These are phyloP conservation scores for Crambe crambe DNA, from an alignment of 37 sponge, comb jelly and placozoan species.

Conservation along the genomic window DNA sequence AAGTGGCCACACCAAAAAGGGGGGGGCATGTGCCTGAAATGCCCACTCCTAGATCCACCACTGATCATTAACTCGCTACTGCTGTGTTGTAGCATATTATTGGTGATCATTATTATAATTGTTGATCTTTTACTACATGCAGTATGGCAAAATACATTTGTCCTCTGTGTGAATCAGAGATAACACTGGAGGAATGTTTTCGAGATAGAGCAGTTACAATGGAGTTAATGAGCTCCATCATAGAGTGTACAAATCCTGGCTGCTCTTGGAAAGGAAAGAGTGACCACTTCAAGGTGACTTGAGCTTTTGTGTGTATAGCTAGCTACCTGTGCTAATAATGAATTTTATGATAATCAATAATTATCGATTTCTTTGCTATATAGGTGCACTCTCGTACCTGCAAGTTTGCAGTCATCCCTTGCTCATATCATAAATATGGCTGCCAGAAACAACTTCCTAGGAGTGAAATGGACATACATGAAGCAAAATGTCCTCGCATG, in stretches of 20 bases:
- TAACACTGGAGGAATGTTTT: slow-evolving; percentile 35
- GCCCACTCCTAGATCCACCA: too few relatives aligned
- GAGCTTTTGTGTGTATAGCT: too few relatives aligned
- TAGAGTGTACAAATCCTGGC: slow-evolving; percentile 40
- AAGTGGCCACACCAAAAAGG: too few relatives aligned
- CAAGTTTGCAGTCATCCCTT: slow-evolving; percentile 25
- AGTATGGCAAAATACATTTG: slow-evolving; percentile 1
- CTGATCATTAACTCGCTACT: too few relatives aligned
- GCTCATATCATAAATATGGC: slow-evolving; percentile 28
- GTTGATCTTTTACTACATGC: too few relatives aligned
- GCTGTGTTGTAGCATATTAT: too few relatives aligned
- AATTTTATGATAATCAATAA: background rate
- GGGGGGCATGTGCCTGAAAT: too few relatives aligned
- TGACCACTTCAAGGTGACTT: slow-evolving; percentile 38
- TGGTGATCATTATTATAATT: too few relatives aligned
- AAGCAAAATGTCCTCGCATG: slow-evolving; percentile 28
- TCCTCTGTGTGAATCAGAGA: background rate
- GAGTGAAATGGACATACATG: slow-evolving; percentile 35
- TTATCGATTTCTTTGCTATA: background rate
- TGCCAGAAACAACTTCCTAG: slow-evolving; percentile 24
- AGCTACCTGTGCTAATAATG: background rate
- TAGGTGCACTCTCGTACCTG: slow-evolving; percentile 47
- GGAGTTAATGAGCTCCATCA: slow-evolving; percentile 32
- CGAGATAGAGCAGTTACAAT: slow-evolving; percentile 65
- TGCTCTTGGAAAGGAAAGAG: slow-evolving; percentile 77